phyloP scores from a whole-genome alignment of 2,888 invertebrate species.

The Pterostichus niger region DNA sequence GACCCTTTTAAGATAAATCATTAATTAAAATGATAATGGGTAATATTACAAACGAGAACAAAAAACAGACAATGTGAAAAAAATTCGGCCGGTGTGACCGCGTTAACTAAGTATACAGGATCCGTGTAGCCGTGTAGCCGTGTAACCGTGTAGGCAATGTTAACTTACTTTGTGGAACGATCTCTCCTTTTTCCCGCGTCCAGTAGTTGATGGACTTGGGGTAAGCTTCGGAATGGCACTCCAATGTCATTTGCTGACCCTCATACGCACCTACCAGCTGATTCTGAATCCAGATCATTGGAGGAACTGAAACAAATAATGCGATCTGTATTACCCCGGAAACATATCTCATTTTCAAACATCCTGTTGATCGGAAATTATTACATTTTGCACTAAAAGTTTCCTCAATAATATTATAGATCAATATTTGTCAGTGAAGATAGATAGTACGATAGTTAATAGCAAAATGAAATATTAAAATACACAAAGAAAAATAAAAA shows the following conservation, averaged over 20 bases:
- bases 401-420: neutral
- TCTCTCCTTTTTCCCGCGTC: slow-evolving; percentile 84
- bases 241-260: slow-evolving; percentile 84
- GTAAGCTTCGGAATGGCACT: slow-evolving; percentile 87
- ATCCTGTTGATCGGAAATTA: neutral
- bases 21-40: slow-evolving; percentile 7
- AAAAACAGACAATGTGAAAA: slow-evolving; percentile 8
- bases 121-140: neutral
- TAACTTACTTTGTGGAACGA: slow-evolving; percentile 81
- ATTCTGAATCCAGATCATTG: slow-evolving; percentile 86
- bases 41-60: neutral
- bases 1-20: neutral
- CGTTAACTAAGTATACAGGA: neutral
- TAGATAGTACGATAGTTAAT: too few relatives aligned
- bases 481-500: too few relatives aligned
- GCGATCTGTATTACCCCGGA: slow-evolving; percentile 23
- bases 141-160: neutral
- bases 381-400: neutral
- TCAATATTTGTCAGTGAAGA: too few relatives aligned
- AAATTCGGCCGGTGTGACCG: slow-evolving; percentile 5
- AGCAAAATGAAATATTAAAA: too few relatives aligned
- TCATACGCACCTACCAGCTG: slow-evolving; percentile 85
- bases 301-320: slow-evolving; percentile 80
- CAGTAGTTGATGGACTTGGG: slow-evolving; percentile 87
- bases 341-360: slow-evolving; percentile 67